phyloP scores from a whole-genome alignment of 2,113 vertebrate genomes.

The Castor canadensis region DNA sequence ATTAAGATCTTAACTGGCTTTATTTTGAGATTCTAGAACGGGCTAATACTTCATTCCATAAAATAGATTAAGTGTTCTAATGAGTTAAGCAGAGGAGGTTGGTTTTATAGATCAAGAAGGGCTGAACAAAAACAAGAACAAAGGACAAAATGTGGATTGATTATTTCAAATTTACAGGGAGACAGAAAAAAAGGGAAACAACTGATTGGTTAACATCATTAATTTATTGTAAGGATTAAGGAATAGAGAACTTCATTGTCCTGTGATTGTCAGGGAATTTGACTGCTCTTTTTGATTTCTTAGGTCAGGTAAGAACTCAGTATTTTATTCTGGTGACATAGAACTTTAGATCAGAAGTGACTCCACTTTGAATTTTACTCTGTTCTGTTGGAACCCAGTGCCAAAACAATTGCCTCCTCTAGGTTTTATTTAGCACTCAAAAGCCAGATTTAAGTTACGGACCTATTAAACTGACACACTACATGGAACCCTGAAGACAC shows the following conservation, averaged over 20 bases:
- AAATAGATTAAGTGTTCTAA: neutral
- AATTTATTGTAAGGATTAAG: neutral
- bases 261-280: neutral
- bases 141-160: neutral
- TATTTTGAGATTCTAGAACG: neutral
- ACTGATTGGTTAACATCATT: neutral
- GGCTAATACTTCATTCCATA: neutral
- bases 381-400: neutral
- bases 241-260: neutral
- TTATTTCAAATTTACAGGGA: neutral
- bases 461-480: neutral
- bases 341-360: neutral
- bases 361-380: neutral
- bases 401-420: neutral
- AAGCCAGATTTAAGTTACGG: neutral
- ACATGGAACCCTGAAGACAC: neutral
- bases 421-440: neutral
- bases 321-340: no score
- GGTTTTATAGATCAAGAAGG: neutral
- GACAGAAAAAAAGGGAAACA: neutral
- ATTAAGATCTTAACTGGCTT: neutral
- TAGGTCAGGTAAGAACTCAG: neutral
- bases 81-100: neutral
- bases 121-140: neutral
- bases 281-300: neutral